These are phyloP conservation scores for Cochlearius cochlearius DNA, from an alignment of 2,113 vertebrate species.

Conservation along the genomic window DNA sequence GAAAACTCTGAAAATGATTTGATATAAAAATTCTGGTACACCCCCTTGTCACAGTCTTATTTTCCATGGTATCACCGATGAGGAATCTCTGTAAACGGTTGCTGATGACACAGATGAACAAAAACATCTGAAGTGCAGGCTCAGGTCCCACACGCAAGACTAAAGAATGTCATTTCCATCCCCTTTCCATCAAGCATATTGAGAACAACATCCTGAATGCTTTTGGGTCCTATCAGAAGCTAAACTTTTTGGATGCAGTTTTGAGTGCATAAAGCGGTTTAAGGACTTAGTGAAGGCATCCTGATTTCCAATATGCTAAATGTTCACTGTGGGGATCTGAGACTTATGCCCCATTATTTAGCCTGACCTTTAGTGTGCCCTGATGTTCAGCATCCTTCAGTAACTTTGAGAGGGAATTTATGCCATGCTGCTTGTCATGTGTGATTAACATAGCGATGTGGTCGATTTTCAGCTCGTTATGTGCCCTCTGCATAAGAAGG, in stretches of 20 bases:
- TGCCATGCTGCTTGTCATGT: not conserved
- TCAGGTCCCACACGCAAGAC: not conserved
- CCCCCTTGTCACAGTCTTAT: not conserved
- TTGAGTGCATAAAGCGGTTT: not conserved
- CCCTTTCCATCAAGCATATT: not conserved
- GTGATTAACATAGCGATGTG: not conserved
- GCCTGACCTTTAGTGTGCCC: not conserved
- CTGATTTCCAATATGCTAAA: not conserved
- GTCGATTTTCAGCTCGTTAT: not conserved
- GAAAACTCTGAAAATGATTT: not conserved
- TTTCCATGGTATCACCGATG: not conserved
- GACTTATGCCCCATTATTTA: not conserved
- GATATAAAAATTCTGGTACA: not conserved
- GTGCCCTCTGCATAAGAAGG: not conserved
- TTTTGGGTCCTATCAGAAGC: not conserved
- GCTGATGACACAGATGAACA: not conserved
- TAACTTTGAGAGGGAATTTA: not conserved
- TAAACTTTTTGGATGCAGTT: not conserved
- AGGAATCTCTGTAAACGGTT: not conserved
- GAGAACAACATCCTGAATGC: not conserved
- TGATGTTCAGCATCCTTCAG: not conserved
- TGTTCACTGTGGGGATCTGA: not conserved
- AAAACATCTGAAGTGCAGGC: not conserved
- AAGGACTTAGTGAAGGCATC: not conserved
- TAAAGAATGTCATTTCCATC: not conserved